Evolutionary conservation across 2,113 vertebrate species (phyloP), one percentile per base, ranked within the genome.

Genomic region (Tenrec ecaudatus): DNA sequence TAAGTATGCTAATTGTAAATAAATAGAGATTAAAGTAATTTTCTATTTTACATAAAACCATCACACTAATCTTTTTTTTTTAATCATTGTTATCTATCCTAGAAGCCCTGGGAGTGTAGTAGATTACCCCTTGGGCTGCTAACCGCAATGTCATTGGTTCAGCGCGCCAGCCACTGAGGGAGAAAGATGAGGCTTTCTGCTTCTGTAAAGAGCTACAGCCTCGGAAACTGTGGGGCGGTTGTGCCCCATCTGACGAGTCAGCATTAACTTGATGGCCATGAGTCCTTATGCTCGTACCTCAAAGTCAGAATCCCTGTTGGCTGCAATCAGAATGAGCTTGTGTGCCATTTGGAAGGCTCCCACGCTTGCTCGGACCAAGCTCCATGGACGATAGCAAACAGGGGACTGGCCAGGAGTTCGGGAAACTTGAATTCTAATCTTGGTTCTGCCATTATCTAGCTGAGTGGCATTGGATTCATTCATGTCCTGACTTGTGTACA

Each of bases 11-110:
- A 66, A 82, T 57, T 75, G 1, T 73, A 92, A 94, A 82, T 83
- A 90, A 92, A n/a, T 85, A 82, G 43, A 15, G 95, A 75, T 71
- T 92, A 81, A 84, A 66, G 2, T 84, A 83, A 87, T 82, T 81
- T 89, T 31, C 33, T 60, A 38, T 76, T 86, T 86, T 80, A 89
- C 15, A 33, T 73, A 73, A 19, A 75, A 8, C 76, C 53, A 68
- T 33, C 62, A 79, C 27, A 57, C 40, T 90, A 69, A 94, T 80
- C 20, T 64, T 86, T n/a, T n/a, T n/a, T 82, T 31, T 92, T 87
- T n/a, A 93, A 80, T 88, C 66, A 71, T 64, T 60, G 79, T 62
- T 82, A 4, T 53, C 47, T 82, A 4, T 53, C 47, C 47, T 53
- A 53, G 47, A 53, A 53, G 47, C 47, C 47, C 47, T 53, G 47